Percentiles rank a stretch among this genome's conserved stretches.
phyloP scores from a whole-genome alignment of 2,888 invertebrate genomes.

The Synergus japonicus region DNA sequence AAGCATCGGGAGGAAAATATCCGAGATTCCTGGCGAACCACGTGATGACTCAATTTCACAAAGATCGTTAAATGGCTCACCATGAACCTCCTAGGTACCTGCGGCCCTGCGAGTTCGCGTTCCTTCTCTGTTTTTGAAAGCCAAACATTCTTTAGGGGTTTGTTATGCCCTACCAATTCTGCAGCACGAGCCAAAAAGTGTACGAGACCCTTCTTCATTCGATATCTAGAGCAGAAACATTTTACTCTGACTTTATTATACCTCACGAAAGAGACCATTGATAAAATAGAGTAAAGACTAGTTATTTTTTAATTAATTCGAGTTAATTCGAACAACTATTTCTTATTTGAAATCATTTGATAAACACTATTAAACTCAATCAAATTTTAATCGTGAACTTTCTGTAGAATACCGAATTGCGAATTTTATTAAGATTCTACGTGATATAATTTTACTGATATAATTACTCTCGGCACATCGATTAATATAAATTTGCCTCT shows the following conservation, averaged over 20 bases:
- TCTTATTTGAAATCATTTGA: no score
- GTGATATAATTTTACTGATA: slow-evolving; percentile 42
- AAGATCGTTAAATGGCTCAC: slow-evolving; percentile 76
- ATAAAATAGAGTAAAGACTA: no score
- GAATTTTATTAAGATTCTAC: no score
- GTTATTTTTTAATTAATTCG: no score
- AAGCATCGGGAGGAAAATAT: slow-evolving; percentile 74
- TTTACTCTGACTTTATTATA: background rate
- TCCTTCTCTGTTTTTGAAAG: slow-evolving; percentile 74
- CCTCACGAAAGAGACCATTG: background rate
- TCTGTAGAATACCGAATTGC: background rate
- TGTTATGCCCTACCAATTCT: slow-evolving; percentile 40
- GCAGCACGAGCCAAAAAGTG: background rate
- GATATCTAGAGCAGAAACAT: slow-evolving; percentile 1
- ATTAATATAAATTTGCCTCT: slow-evolving; percentile 50
- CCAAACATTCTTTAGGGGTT: slow-evolving; percentile 72
- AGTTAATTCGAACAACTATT: no score
- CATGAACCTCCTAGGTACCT: slow-evolving; percentile 67
- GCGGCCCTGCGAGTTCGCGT: slow-evolving; percentile 59
- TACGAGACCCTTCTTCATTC: background rate
- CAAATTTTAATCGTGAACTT: background rate
- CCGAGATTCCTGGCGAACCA: slow-evolving; percentile 77
- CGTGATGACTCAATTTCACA: slow-evolving; percentile 77
- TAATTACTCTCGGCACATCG: slow-evolving; percentile 50
- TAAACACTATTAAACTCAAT: no score